Evolutionary conservation across 23 tunicate genomes (phyloP).

Genomic region (Phallusia fumigata): DNA sequence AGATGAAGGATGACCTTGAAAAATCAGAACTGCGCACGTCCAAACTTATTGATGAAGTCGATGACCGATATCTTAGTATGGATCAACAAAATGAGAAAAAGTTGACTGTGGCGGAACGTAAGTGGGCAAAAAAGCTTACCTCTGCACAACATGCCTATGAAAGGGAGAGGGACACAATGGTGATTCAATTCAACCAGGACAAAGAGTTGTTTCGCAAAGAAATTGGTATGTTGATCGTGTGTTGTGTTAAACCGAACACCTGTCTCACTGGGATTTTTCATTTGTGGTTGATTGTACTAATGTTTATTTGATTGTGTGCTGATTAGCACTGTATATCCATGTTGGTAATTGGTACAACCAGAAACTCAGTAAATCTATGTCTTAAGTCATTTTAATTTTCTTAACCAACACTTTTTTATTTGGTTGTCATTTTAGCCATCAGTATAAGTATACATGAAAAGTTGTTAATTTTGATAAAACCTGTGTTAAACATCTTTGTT

Average conservation of each 20-base stretch:
- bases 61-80: conserved; percentile 64
- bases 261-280: not conserved
- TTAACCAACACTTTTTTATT: not conserved
- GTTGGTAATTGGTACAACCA: not conserved
- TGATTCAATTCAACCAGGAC: conserved; percentile 36
- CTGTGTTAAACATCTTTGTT: too few species aligned
- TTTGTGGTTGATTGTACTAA: not conserved
- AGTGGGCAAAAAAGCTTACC: conserved; percentile 60
- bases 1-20: conserved; percentile 60
- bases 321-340: too few species aligned
- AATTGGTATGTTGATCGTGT: conserved; percentile 39
- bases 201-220: conserved; percentile 69
- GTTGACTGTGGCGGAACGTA: conserved; percentile 31
- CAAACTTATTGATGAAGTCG: conserved; percentile 72
- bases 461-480: too few species aligned
- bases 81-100: conserved; percentile 62
- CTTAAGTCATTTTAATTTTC: not conserved
- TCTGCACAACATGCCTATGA: conserved; percentile 43
- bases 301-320: not conserved
- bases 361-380: not conserved
- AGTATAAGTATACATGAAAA: too few species aligned
- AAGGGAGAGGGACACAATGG: conserved; percentile 47
- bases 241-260: not conserved
- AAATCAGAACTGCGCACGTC: conserved; percentile 57
- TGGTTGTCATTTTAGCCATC: too few species aligned